Conservation (phyloP, 2,113 vertebrate genomes). For the Eonycteris spelaea region DNA sequence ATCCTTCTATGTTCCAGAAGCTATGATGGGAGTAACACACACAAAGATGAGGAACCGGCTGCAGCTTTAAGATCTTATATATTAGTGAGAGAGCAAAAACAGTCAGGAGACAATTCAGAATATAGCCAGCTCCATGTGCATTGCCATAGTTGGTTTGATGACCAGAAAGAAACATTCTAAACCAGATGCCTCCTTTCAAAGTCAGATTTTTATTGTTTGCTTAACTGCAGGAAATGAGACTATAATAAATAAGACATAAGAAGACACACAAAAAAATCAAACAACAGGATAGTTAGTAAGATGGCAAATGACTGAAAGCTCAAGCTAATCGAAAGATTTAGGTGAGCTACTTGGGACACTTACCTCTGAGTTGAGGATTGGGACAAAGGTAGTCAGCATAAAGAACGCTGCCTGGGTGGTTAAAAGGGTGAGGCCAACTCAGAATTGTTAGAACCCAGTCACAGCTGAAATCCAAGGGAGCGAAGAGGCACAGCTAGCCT, state of each 20-base stretch:
- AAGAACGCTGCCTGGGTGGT: neutral
- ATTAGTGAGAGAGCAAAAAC: neutral
- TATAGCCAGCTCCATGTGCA: neutral
- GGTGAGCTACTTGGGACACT: neutral
- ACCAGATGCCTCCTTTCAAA: neutral
- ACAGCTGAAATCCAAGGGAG: neutral
- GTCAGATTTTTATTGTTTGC: neutral
- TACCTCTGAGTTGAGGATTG: neutral
- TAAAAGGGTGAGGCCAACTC: neutral
- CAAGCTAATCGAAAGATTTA: neutral
- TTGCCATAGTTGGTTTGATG: neutral
- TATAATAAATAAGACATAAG: neutral
- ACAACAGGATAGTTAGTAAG: neutral
- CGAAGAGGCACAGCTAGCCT: no score
- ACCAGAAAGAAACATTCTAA: neutral
- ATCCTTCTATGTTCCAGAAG: neutral
- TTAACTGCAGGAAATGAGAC: neutral
- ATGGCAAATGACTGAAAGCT: neutral
- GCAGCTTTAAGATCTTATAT: neutral
- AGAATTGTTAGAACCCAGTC: neutral
- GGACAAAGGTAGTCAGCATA: neutral
- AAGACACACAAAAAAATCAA: neutral
- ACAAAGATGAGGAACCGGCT: neutral
- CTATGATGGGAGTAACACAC: neutral
- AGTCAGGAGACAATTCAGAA: neutral